Evolutionary conservation across 2,113 vertebrate species (phyloP).

Genomic region (Chionodraco myersi): DNA sequence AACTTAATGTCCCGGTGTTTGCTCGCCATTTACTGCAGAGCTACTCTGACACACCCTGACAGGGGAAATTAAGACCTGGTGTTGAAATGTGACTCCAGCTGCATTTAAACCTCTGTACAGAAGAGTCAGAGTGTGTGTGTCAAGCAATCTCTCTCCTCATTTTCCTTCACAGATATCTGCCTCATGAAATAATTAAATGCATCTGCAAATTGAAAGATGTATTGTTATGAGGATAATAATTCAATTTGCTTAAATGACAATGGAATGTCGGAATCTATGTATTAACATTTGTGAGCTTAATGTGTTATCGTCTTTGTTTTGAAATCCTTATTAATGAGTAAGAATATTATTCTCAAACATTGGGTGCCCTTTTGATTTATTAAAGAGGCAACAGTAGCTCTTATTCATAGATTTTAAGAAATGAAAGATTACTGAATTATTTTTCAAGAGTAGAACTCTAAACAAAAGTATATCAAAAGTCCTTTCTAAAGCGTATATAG

Average conservation of each 20-base stretch:
- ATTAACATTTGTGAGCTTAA: not conserved
- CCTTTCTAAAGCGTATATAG: not conserved
- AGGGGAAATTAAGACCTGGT: slow-evolving; percentile 19
- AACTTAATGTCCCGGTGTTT: not conserved
- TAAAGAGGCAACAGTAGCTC: not conserved
- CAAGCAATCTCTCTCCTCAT: not conserved
- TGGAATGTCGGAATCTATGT: not conserved
- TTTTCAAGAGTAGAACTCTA: not conserved
- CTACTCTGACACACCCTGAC: slow-evolving; percentile 48
- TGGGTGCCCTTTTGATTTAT: not conserved
- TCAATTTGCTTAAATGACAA: not conserved
- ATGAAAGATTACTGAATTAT: not conserved
- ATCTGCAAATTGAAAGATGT: not conserved
- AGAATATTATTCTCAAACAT: not conserved
- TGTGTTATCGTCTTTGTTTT: not conserved
- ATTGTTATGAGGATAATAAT: not conserved
- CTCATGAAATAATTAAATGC: not conserved
- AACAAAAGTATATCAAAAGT: not conserved
- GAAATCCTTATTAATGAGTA: not conserved
- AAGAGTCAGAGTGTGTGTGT: not conserved
- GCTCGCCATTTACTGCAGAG: not conserved
- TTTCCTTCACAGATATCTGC: not conserved
- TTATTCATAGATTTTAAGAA: not conserved
- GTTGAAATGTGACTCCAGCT: slow-evolving; percentile 27
- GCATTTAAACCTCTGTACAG: not conserved